These are phyloP conservation scores for Sakesphorus luctuosus DNA, from an alignment of 2,113 vertebrate genomes.

Conservation along the genomic window DNA sequence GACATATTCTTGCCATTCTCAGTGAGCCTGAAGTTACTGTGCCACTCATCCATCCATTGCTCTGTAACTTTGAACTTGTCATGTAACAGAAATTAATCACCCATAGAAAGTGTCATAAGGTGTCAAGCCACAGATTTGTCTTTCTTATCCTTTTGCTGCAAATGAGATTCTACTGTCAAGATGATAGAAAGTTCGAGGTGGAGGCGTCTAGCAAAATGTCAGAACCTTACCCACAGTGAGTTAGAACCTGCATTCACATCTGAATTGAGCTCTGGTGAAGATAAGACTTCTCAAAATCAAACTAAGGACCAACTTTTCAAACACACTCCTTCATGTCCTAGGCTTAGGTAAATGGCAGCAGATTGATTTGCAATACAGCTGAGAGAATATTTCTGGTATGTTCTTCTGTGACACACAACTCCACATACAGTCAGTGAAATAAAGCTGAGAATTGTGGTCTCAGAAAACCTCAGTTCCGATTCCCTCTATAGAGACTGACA, in stretches of 20 bases:
- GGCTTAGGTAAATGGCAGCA: neutral
- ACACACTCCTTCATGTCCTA: neutral
- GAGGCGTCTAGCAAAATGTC: constrained; percentile 49
- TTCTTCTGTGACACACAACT: neutral
- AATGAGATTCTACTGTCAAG: constrained; percentile 75
- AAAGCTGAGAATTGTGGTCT: neutral
- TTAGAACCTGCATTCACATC: constrained; percentile 26
- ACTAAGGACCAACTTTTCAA: neutral
- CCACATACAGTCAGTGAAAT: neutral
- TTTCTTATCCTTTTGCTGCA: constrained; percentile 72
- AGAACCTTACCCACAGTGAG: constrained; percentile 36
- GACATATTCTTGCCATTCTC: constrained; percentile 47
- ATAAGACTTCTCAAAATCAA: constrained; percentile 6
- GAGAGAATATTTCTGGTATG: neutral
- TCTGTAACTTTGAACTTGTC: constrained; percentile 66
- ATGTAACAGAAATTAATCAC: constrained; percentile 71
- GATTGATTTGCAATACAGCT: constrained; percentile 8
- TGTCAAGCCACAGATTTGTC: constrained; percentile 74
- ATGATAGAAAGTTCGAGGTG: constrained; percentile 66
- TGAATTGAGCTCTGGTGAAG: neutral
- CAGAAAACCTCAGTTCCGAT: neutral
- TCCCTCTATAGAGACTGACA: neutral
- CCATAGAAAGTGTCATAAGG: constrained; percentile 60
- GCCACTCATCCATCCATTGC: constrained; percentile 58
- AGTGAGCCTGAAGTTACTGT: constrained; percentile 32